Percentiles rank a stretch among this genome's conserved stretches.
Conservation (phyloP, 2,888 invertebrate genomes). For the Metopia argyrocephala region DNA sequence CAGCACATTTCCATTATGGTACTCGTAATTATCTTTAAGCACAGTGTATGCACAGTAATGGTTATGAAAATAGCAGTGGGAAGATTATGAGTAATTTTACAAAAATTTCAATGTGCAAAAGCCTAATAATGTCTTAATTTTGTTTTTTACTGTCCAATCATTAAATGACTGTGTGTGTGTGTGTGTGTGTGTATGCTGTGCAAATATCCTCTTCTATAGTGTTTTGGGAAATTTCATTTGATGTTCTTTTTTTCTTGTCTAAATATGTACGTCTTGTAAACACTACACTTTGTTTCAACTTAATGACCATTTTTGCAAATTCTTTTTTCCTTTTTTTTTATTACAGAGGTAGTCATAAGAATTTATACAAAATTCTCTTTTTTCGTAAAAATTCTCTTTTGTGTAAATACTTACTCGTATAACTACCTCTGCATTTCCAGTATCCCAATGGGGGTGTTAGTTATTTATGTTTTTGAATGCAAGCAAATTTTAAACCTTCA, state of each 20-base stretch:
- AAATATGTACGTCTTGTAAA: no score
- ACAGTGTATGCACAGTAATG: conserved; percentile 21
- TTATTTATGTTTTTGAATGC: no score
- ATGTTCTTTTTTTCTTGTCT: background rate
- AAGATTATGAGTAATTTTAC: no score
- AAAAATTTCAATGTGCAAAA: no score
- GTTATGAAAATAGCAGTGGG: background rate
- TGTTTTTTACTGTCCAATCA: background rate
- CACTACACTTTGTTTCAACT: conserved; percentile 13
- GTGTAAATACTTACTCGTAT: no score
- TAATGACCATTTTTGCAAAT: conserved; percentile 57
- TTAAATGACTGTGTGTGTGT: background rate
- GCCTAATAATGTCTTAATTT: no score
- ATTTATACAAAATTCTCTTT: no score
- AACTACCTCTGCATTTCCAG: no score
- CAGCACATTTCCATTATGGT: conserved; percentile 42
- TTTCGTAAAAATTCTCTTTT: no score
- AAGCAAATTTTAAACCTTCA: no score
- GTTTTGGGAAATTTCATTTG: background rate
- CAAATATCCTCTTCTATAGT: conserved; percentile 34
- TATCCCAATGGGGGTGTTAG: no score
- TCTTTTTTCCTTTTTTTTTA: conserved; percentile 18
- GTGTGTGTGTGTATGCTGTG: background rate
- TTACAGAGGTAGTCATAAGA: no score
- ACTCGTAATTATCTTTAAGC: conserved; percentile 60